Base-by-base conservation (phyloP, 2,888 invertebrate genomes). In the Coleophora flavipennella region DNA sequence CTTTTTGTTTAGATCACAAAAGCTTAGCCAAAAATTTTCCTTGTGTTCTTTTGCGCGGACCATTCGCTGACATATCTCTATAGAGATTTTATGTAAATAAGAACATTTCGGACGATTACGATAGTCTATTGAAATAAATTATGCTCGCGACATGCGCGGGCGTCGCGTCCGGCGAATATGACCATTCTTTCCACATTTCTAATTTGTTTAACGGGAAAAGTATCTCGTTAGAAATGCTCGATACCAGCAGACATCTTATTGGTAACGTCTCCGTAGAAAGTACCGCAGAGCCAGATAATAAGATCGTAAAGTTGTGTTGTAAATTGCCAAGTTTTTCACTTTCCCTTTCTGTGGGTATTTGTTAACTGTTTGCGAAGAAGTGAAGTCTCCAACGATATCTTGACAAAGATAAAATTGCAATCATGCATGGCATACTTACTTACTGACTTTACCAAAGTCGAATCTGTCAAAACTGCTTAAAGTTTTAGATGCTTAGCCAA, bases 401-500 rank as follows among this genome's bases (percentile, higher is more conserved):
- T 20, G 20, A 20, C 20, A 20, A 20, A 20, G 20, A 20, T 20
- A n/a, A n/a, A n/a, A n/a, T n/a, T n/a, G n/a, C n/a, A n/a, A n/a
- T n/a, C n/a, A n/a, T n/a, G n/a, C n/a, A n/a, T n/a, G n/a, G n/a
- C n/a, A n/a, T n/a, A n/a, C n/a, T n/a, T n/a, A n/a, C n/a, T n/a
- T n/a, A n/a, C n/a, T n/a, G n/a, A n/a, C n/a, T n/a, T n/a, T n/a
- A n/a, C 9, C 29, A 4, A 11, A 25, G 25, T 31, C 66, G 70
- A 74, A 73, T 76, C 68, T 76, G 76, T 79, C 78, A 81, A 76
- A 76, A 67, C 57, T 55, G 64, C 61, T 75, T 73, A 70, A 71
- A 72, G 72, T 76, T 74, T 66, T 66, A 70, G 78, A 77, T 70
- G 69, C 69, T 67, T 67, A n/a, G n/a, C 67, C 61, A 64, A 67